A percentile compares a stretch with the other conserved stretches of the same genome.
These are phyloP conservation scores for Cryptophagus acutangulus DNA, from an alignment of 2,888 invertebrate species.

Conservation along the genomic window DNA sequence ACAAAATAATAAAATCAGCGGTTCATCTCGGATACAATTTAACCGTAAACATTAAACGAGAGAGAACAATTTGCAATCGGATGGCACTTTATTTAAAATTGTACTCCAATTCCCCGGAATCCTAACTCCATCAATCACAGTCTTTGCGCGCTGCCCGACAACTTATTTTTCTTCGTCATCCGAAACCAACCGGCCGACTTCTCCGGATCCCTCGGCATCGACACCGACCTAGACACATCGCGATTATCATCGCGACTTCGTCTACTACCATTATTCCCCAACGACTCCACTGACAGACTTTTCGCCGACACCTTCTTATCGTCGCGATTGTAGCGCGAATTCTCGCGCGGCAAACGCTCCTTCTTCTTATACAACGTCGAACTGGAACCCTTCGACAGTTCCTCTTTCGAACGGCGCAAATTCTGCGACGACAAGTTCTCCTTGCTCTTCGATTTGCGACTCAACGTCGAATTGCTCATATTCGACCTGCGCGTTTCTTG, in stretches of 20 bases:
- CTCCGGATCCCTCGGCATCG: conserved; percentile 67
- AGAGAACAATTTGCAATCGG: conserved; percentile 32
- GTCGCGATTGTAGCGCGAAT: conserved; percentile 42
- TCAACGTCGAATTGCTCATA: conserved; percentile 46
- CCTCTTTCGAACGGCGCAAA: conserved; percentile 39
- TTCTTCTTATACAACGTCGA: conserved; percentile 46
- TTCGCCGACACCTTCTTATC: conserved; percentile 47
- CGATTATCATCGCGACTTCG: conserved; percentile 38
- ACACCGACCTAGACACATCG: conserved; percentile 60
- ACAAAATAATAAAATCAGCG: conserved; percentile 19
- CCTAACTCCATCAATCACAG: conserved; percentile 35
- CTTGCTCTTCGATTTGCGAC: conserved; percentile 46
- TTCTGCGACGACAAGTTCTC: conserved; percentile 40
- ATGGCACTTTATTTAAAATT: conserved; percentile 30
- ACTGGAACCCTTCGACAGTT: conserved; percentile 30
- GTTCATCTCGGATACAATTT: conserved; percentile 41
- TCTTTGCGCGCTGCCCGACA: conserved; percentile 38
- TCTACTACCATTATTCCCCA: conserved; percentile 47
- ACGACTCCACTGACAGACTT: conserved; percentile 60
- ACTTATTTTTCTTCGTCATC: conserved; percentile 52
- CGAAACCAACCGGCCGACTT: conserved; percentile 73
- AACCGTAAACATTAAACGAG: conserved; percentile 36
- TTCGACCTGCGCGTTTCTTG: conserved; percentile 46
- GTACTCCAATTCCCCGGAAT: conserved; percentile 17
- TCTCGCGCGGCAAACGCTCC: conserved; percentile 49